Evolutionary conservation across 2,797 vertebrate species (phyloP).

Genomic region (Harpagifer antarcticus): DNA sequence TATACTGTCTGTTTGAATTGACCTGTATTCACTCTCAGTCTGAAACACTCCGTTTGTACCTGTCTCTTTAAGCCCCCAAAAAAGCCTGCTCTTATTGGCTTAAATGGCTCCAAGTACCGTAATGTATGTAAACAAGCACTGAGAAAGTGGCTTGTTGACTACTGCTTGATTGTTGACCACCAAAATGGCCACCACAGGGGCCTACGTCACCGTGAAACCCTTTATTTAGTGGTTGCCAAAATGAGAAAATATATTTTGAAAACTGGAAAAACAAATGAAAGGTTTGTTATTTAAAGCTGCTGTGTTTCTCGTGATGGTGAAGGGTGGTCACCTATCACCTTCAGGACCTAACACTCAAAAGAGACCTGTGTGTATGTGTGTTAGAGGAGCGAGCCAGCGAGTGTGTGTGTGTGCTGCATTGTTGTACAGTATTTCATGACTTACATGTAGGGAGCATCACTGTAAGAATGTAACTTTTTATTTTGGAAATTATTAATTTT

Average conservation of each 20-base stretch:
- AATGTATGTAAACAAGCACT: not conserved
- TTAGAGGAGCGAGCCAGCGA: not conserved
- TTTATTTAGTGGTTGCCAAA: constrained; percentile 14
- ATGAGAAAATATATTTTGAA: not conserved
- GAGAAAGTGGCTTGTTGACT: not conserved
- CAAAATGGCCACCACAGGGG: not conserved
- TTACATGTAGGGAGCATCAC: constrained; percentile 11
- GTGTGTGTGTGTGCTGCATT: constrained; percentile 10
- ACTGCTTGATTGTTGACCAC: constrained; percentile 10
- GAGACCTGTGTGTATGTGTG: not conserved
- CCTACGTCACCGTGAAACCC: not conserved
- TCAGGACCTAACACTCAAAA: constrained; percentile 10
- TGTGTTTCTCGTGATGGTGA: constrained; percentile 1
- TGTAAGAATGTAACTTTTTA: constrained; percentile 20
- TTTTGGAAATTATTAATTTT: constrained; percentile 3
- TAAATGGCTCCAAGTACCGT: not conserved
- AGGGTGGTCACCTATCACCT: constrained; percentile 34
- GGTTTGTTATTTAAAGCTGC: constrained; percentile 45
- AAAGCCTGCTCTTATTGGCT: too few relatives aligned
- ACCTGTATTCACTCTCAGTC: too few relatives aligned
- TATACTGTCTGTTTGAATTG: too few relatives aligned
- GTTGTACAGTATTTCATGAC: constrained; percentile 24
- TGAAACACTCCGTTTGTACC: too few relatives aligned
- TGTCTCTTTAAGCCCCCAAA: too few relatives aligned
- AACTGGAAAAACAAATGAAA: constrained; percentile 2